Percentiles rank a stretch among this genome's conserved stretches.
Conservation (phyloP, 2,113 vertebrate species). For the Agapornis roseicollis region DNA sequence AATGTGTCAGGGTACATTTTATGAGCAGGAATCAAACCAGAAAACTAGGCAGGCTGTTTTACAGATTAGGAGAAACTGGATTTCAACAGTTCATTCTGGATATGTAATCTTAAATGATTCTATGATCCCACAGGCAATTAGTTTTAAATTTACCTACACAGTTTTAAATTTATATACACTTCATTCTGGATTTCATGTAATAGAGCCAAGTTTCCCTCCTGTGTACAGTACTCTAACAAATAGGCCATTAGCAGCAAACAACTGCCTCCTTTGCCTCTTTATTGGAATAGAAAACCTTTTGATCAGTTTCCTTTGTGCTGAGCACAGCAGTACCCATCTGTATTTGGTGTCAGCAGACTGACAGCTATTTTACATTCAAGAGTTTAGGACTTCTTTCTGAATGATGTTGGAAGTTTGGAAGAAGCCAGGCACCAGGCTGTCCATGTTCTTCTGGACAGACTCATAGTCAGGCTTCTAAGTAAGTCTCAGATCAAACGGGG, state of each 20-base stretch:
- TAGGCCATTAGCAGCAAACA: neutral
- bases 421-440: neutral
- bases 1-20: neutral
- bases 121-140: neutral
- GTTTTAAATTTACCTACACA: neutral
- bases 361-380: neutral
- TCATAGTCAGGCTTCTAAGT: neutral
- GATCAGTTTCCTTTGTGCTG: neutral
- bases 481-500: neutral
- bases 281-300: neutral
- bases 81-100: neutral
- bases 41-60: neutral
- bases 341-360: neutral
- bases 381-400: neutral
- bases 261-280: neutral
- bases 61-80: neutral
- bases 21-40: neutral
- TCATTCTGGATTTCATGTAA: neutral
- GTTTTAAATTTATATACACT: neutral
- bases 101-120: neutral
- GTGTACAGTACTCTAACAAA: neutral
- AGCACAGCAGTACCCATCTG: accelerated
- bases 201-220: neutral
- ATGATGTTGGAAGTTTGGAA: neutral
- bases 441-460: neutral